Conservation (phyloP, 2,113 vertebrate genomes). For the Nymphicus hollandicus region DNA sequence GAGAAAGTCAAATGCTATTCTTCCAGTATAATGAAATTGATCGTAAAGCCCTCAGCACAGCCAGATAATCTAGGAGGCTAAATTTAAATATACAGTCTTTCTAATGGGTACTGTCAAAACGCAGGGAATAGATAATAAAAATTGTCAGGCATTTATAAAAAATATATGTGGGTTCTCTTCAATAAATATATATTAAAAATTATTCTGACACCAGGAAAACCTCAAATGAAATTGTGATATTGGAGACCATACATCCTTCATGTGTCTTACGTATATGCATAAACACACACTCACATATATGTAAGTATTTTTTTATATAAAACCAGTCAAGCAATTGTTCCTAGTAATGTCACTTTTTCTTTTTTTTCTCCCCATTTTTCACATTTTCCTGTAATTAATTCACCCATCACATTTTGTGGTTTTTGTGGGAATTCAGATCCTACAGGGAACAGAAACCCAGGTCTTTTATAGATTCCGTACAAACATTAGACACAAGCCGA, state of each 20-base stretch:
- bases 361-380: background rate
- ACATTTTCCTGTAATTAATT: background rate
- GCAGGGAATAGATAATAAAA: background rate
- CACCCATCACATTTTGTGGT: background rate
- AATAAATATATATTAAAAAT: background rate
- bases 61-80: background rate
- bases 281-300: background rate
- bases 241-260: background rate
- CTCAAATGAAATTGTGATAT: background rate
- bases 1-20: background rate
- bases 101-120: background rate
- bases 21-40: background rate
- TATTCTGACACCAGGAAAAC: background rate
- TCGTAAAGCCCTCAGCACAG: background rate
- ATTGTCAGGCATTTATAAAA: accelerated
- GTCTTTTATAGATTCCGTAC: background rate
- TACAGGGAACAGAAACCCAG: background rate
- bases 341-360: background rate
- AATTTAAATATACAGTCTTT: background rate
- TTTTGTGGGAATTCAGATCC: background rate
- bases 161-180: background rate
- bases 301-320: background rate
- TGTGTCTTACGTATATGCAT: accelerated
- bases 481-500: background rate
- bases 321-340: background rate